Conservation (phyloP, 2,797 vertebrate genomes). For the Molothrus ater region DNA sequence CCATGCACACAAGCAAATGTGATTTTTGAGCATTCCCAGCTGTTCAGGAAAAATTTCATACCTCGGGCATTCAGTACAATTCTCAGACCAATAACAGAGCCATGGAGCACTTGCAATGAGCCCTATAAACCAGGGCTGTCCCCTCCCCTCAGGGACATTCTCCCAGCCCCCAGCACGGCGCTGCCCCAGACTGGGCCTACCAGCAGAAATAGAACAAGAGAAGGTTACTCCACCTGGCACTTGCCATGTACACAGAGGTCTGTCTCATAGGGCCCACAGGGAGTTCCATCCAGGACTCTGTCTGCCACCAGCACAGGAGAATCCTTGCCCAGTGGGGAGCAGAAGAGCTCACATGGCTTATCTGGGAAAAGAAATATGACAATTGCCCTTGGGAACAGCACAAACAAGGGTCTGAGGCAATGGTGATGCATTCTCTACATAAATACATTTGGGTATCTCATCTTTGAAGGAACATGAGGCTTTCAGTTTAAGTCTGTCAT, state of each 20-base stretch:
- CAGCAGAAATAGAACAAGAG: background rate
- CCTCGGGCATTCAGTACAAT: background rate
- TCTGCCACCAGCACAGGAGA: constrained; percentile 86
- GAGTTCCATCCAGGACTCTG: constrained; percentile 92
- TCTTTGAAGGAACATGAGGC: background rate
- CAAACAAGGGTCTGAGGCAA: background rate
- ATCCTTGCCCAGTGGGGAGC: constrained; percentile 87
- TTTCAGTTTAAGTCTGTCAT: background rate
- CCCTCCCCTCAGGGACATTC: background rate
- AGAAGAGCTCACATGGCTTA: constrained; percentile 92
- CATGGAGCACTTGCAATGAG: background rate
- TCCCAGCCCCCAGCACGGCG: background rate
- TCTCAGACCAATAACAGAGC: background rate
- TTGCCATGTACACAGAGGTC: constrained; percentile 94
- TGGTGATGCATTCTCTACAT: background rate
- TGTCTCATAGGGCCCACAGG: constrained; percentile 91
- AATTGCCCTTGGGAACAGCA: background rate
- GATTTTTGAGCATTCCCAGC: background rate
- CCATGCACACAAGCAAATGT: background rate
- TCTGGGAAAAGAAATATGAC: constrained; percentile 75
- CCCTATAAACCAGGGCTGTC: background rate
- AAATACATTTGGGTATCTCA: background rate
- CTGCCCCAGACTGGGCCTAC: background rate
- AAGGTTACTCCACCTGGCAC: constrained; percentile 87
- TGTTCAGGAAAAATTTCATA: background rate